phyloP scores from a whole-genome alignment of 1,140 invertebrate genomes.

The Pogonomyrmex barbatus region DNA sequence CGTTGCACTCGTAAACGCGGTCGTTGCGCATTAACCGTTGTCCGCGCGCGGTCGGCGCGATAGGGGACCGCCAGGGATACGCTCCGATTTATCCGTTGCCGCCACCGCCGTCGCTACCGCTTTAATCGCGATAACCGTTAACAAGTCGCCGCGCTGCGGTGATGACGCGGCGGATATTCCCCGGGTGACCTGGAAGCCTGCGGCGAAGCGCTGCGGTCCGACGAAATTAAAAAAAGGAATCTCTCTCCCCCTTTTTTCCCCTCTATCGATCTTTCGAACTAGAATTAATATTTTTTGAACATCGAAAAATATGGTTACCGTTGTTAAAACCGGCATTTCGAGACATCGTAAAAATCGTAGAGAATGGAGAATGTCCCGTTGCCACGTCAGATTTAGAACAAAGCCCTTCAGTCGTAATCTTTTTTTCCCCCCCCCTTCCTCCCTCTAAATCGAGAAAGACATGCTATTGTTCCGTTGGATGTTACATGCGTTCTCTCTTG shows the following conservation, averaged over 20 bases:
- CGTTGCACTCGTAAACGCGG: constrained; percentile 60
- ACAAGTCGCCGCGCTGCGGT: constrained; percentile 45
- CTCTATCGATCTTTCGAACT: not conserved
- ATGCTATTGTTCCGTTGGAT: not conserved
- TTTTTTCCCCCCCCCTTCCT: too few species aligned
- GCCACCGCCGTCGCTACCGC: not conserved
- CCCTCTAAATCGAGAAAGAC: not conserved
- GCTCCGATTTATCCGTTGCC: constrained; percentile 53
- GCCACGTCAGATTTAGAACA: not conserved
- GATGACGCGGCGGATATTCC: constrained; percentile 54
- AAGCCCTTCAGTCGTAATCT: not conserved
- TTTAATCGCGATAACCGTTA: constrained; percentile 53
- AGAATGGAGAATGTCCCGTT: not conserved
- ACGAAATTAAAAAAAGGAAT: not conserved
- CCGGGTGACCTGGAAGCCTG: constrained; percentile 12
- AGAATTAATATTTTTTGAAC: not conserved
- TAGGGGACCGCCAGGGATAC: constrained; percentile 24
- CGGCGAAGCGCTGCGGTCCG: not conserved
- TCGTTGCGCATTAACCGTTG: constrained; percentile 57
- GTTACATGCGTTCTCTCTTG: too few species aligned
- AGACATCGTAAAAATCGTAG: not conserved
- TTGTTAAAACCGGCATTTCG: too few species aligned
- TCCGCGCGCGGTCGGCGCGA: constrained; percentile 29
- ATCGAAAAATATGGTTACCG: too few species aligned
- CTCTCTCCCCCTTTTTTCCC: not conserved